These are phyloP conservation scores for Urocyon cinereoargenteus DNA, from an alignment of 2,797 vertebrate species.

Conservation along the genomic window DNA sequence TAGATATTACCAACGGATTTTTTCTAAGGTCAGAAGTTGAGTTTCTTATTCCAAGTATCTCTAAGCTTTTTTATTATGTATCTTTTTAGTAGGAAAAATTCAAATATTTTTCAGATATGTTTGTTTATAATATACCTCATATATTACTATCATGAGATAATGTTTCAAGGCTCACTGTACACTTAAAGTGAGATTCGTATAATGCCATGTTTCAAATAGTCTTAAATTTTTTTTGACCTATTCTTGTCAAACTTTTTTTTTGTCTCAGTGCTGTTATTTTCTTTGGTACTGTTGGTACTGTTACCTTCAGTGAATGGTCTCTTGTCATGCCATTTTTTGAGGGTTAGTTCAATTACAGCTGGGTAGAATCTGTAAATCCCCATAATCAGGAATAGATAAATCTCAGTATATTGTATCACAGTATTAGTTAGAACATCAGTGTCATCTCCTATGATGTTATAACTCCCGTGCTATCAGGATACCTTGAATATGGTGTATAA, in stretches of 20 bases:
- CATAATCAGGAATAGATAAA: slow-evolving; percentile 47
- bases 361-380: not conserved
- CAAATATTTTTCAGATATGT: not conserved
- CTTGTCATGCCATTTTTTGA: slow-evolving; percentile 29
- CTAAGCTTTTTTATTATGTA: not conserved
- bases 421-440: not conserved
- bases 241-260: slow-evolving; percentile 43
- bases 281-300: not conserved
- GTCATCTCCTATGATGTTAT: not conserved
- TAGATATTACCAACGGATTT: not conserved
- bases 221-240: not conserved
- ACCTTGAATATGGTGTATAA: slow-evolving; percentile 4
- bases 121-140: not conserved
- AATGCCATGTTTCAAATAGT: slow-evolving; percentile 19
- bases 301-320: slow-evolving; percentile 7
- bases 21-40: not conserved
- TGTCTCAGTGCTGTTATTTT: slow-evolving; percentile 36
- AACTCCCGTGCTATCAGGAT: slow-evolving; percentile 18
- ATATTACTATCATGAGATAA: slow-evolving; percentile 3
- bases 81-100: slow-evolving; percentile 43
- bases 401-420: not conserved
- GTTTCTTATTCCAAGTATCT: not conserved
- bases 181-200: slow-evolving; percentile 28
- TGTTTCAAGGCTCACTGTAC: slow-evolving; percentile 7
- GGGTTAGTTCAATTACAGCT: slow-evolving; percentile 50